phyloP scores from a whole-genome alignment of 2,113 vertebrate genomes.

The Nipponia nippon region DNA sequence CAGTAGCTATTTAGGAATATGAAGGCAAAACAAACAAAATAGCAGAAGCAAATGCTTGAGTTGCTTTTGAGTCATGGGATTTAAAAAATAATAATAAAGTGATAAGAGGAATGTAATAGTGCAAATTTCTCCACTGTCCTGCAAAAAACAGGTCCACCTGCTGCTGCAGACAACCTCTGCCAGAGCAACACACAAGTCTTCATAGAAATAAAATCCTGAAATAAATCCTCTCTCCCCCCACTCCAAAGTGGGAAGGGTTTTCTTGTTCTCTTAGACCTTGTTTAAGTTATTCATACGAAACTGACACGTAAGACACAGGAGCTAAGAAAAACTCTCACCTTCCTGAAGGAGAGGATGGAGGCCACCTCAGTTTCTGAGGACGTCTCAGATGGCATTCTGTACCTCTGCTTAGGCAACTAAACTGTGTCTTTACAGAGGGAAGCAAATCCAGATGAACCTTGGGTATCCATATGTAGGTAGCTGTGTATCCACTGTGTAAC shows the following conservation, averaged over 20 bases:
- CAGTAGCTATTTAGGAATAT: not conserved
- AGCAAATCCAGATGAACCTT: not conserved
- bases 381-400: not conserved
- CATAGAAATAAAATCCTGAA: not conserved
- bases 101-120: not conserved
- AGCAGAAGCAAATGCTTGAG: not conserved
- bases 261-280: not conserved
- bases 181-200: not conserved
- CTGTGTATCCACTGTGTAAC: not conserved
- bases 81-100: not conserved
- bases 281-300: not conserved
- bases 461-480: fast-evolving
- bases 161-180: not conserved
- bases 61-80: not conserved
- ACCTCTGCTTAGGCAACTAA: not conserved
- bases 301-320: not conserved
- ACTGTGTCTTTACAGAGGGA: not conserved
- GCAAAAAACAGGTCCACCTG: not conserved
- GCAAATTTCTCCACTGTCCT: not conserved
- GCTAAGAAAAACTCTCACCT: not conserved
- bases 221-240: not conserved
- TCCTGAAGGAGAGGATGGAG: not conserved
- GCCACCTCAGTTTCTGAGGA: not conserved
- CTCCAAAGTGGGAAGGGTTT: not conserved
- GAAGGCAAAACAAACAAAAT: not conserved